Base-by-base conservation (phyloP, 2,888 invertebrate species). In the Stomorhina lunata region DNA sequence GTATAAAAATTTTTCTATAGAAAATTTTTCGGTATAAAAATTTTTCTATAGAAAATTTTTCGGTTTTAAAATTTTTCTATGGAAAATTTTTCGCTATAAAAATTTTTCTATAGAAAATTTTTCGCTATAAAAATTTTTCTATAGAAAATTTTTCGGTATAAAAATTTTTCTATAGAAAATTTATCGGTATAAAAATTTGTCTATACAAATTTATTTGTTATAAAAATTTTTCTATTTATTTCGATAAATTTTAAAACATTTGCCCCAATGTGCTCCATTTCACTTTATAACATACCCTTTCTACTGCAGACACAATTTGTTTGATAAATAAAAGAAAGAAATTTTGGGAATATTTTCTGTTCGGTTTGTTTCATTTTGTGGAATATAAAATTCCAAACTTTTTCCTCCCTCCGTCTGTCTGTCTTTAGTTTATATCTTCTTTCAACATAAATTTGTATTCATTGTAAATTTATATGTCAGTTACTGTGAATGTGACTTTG, bases 401-500 rank as follows among this genome's bases (percentile, higher is more conserved):
- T 45, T 45, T 25, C 22, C n/a, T 43, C 32, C 9, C 32, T 32
- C 32, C 32, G 6, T 32, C 32, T 32, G 6, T 32, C 32, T 32
- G 32, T 32, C 27, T 40, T 29, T 55, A 32, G 17, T n/a, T 10
- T 15, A 7, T 15, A 53, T 77, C 59, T 59, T 29, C 68, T 61
- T 50, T 45, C 22, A 48, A 37, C 20, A 76, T 29, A 66, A 68
- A 68, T 53, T 76, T 76, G 20, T 50, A 40, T 59, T 76, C 76
- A 76, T 68, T 59, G 37, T 29, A 76, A 76, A 76, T 68, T 76
- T 76, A 59, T 76, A 50, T 59, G 48, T 50, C 59, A 68, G 20
- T 37, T 37, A 15, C 66, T 59, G 59, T 59, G 76, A 48, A 37
- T 59, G 22, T 61, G 76, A 59, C 40, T 76, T 50, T 48, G 20